phyloP scores from a whole-genome alignment of 2,113 vertebrate genomes.

The Ptychochromis oligacanthus region DNA sequence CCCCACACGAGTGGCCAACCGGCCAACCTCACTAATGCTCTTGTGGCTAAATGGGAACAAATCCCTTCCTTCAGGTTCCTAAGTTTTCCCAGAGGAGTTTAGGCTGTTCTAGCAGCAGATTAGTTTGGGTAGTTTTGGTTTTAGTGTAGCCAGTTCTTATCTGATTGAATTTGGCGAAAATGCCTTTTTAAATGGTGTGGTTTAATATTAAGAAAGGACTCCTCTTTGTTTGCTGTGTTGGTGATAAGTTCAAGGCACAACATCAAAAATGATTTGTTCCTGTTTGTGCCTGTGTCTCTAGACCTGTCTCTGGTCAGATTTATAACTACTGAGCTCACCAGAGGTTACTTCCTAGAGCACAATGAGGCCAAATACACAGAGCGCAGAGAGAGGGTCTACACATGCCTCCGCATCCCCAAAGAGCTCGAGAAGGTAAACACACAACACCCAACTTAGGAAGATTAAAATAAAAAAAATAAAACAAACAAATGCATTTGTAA shows the following conservation, averaged over 20 bases:
- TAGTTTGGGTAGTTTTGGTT: background rate
- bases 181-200: background rate
- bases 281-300: constrained; percentile 59
- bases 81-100: background rate
- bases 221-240: background rate
- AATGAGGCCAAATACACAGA: constrained; percentile 99
- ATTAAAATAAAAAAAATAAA: background rate
- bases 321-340: constrained; percentile 93
- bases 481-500: background rate
- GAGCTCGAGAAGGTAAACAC: constrained; percentile 93
- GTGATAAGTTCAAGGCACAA: background rate
- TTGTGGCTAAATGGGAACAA: background rate
- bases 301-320: constrained; percentile 94
- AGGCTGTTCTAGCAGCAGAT: background rate
- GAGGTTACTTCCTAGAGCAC: constrained; percentile 98
- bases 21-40: background rate
- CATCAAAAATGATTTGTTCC: background rate
- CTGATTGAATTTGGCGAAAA: background rate
- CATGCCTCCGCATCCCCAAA: constrained; percentile 94
- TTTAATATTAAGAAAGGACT: background rate
- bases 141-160: background rate
- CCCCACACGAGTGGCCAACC: background rate
- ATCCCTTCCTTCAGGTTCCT: background rate
- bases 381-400: constrained; percentile 95
- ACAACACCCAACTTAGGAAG: background rate